Conservation (phyloP, 1,140 invertebrate species). For the Formica selysi region DNA sequence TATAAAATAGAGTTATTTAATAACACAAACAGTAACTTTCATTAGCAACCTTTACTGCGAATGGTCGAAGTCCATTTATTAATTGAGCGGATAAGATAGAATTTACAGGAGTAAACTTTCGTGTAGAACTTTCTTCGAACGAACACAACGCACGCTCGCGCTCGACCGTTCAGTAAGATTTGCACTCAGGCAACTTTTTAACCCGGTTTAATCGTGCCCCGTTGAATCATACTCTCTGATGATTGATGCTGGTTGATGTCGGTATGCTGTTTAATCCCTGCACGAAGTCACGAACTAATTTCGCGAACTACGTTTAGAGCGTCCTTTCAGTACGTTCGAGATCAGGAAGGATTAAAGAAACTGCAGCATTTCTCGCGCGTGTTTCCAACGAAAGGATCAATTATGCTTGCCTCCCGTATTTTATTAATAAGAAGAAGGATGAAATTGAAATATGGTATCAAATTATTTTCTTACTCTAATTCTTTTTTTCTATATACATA, state of each 20-base stretch:
- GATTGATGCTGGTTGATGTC: conserved; percentile 60
- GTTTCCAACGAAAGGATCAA: background rate
- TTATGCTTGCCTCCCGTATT: background rate
- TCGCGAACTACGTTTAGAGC: conserved; percentile 50
- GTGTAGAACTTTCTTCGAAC: conserved; percentile 23
- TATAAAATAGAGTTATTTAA: conserved; percentile 3
- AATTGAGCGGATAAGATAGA: conserved; percentile 50
- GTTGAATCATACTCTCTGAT: conserved; percentile 60
- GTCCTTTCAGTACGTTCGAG: conserved; percentile 19
- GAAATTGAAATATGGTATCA: background rate
- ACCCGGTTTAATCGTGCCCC: conserved; percentile 52
- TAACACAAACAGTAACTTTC: conserved; percentile 28
- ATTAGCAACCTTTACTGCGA: conserved; percentile 15
- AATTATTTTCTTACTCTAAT: background rate
- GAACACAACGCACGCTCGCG: conserved; percentile 40
- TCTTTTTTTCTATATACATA: background rate
- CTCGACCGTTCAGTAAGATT: conserved; percentile 45
- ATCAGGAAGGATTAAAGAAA: conserved; percentile 47
- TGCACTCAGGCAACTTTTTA: conserved; percentile 61
- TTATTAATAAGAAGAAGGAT: background rate
- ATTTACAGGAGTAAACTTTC: conserved; percentile 49
- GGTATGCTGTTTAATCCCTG: conserved; percentile 51
- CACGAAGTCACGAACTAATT: conserved; percentile 59
- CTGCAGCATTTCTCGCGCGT: background rate
- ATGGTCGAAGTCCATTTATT: conserved; percentile 56